Percentiles rank a stretch among this genome's conserved stretches.
phyloP scores from a whole-genome alignment of 2,797 vertebrate genomes.

The Otolemur crassicaudatus region DNA sequence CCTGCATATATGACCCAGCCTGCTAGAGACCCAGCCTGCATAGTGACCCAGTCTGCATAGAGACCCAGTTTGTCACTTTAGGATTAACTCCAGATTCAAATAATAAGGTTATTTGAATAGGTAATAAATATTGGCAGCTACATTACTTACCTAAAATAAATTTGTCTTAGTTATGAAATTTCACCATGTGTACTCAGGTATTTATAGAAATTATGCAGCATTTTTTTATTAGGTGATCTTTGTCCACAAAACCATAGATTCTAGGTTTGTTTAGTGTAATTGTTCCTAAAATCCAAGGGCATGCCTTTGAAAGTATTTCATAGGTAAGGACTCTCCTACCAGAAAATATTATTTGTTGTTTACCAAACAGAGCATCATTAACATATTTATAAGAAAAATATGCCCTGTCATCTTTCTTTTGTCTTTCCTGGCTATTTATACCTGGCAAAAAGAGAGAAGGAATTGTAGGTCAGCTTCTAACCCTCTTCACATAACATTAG shows the following conservation, averaged over 20 bases:
- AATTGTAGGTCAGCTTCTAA: not conserved
- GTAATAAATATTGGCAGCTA: not conserved
- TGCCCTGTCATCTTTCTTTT: accelerated
- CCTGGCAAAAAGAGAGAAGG: not conserved
- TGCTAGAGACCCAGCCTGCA: not conserved
- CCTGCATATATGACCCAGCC: too few relatives aligned
- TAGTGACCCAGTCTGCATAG: accelerated
- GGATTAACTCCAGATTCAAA: not conserved
- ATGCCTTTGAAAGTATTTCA: not conserved
- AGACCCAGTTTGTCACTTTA: not conserved
- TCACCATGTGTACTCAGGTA: not conserved
- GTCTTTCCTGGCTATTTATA: not conserved
- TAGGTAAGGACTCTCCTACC: not conserved
- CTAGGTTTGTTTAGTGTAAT: not conserved
- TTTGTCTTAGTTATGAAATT: not conserved
- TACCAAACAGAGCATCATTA: not conserved
- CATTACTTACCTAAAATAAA: not conserved
- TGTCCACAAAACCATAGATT: not conserved
- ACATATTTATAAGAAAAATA: not conserved
- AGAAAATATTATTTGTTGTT: not conserved
- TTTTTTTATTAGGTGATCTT: not conserved
- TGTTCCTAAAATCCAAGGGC: not conserved
- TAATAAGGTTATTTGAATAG: not conserved
- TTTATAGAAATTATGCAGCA: not conserved
- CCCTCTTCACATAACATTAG: not conserved